A percentile compares a stretch with the other conserved stretches of the same genome.
Conservation (phyloP, 2,888 invertebrate genomes). For the Sarcophaga carnaria region DNA sequence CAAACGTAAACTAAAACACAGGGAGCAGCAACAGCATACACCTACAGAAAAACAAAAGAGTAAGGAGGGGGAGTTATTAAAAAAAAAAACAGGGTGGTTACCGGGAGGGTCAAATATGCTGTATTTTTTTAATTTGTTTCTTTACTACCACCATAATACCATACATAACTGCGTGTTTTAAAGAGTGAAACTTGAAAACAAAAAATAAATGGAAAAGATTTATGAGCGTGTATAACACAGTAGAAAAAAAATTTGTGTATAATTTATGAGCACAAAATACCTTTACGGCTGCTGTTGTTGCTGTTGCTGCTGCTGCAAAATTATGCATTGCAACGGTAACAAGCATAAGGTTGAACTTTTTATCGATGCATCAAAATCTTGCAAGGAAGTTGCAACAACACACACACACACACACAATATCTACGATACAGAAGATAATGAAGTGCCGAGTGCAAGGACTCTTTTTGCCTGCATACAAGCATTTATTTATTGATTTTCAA, state of each 20-base stretch:
- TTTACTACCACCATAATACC: slow-evolving; percentile 25
- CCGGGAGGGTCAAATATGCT: slow-evolving; percentile 17
- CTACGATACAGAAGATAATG: slow-evolving; percentile 38
- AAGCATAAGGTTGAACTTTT: slow-evolving; percentile 18
- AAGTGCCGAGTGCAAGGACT: too few relatives aligned
- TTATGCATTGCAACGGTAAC: slow-evolving; percentile 25
- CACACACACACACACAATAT: slow-evolving; percentile 38
- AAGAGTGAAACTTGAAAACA: slow-evolving; percentile 26
- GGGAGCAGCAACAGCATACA: too few relatives aligned
- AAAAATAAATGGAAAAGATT: slow-evolving; percentile 59
- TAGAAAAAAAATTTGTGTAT: not conserved
- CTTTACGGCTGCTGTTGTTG: slow-evolving; percentile 45
- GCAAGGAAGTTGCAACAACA: slow-evolving; percentile 52
- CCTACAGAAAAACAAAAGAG: too few relatives aligned
- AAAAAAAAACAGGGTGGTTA: slow-evolving; percentile 20
- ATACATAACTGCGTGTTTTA: slow-evolving; percentile 50
- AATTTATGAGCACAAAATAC: slow-evolving; percentile 66
- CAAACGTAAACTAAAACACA: not conserved
- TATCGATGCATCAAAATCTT: slow-evolving; percentile 69
- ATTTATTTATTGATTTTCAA: slow-evolving; percentile 58
- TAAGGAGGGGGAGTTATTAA: too few relatives aligned
- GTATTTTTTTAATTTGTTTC: slow-evolving; percentile 33
- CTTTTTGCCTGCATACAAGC: too few relatives aligned
- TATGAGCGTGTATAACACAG: slow-evolving; percentile 43
- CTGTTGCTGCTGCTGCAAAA: slow-evolving; percentile 13